These are phyloP conservation scores for Thysanoteuthis rhombus DNA, from an alignment of 2,888 invertebrate genomes.

Conservation along the genomic window DNA sequence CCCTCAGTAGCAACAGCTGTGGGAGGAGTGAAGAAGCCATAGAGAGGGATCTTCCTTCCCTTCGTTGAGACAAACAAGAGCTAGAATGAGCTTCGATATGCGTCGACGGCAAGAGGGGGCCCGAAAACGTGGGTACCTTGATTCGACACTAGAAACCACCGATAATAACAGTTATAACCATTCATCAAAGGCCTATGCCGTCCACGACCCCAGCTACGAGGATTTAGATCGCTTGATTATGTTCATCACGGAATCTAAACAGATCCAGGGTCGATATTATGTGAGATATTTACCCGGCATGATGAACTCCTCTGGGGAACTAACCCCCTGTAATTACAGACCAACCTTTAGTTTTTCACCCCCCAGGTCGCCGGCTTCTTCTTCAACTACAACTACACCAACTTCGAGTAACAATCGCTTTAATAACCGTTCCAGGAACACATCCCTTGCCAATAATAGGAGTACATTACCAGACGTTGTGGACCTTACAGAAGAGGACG, in stretches of 20 bases:
- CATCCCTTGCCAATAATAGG: neutral
- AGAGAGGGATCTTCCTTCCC: neutral
- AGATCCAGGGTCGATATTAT: constrained; percentile 20
- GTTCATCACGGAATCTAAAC: constrained; percentile 27
- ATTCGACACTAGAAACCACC: neutral
- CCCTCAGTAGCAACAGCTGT: constrained; percentile 18
- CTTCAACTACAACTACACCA: neutral
- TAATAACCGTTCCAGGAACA: neutral
- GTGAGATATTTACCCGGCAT: constrained; percentile 22
- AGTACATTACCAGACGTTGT: neutral
- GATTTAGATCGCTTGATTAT: constrained; percentile 21
- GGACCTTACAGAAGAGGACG: constrained; percentile 16
- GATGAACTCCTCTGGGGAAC: constrained; percentile 1
- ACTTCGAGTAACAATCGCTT: neutral
- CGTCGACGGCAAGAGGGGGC: constrained; percentile 25
- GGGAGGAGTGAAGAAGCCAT: neutral
- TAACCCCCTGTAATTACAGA: constrained; percentile 23
- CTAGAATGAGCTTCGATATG: constrained; percentile 20
- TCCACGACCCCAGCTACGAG: neutral
- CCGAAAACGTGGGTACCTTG: constrained; percentile 14
- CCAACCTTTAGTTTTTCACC: constrained; percentile 19
- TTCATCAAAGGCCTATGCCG: constrained; percentile 16
- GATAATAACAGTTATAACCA: neutral
- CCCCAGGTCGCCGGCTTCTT: neutral
- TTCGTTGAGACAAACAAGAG: neutral